Evolutionary conservation across 1,140 invertebrate genomes (phyloP), one percentile per base, ranked within the genome.

Genomic region (Forficula auricularia): DNA sequence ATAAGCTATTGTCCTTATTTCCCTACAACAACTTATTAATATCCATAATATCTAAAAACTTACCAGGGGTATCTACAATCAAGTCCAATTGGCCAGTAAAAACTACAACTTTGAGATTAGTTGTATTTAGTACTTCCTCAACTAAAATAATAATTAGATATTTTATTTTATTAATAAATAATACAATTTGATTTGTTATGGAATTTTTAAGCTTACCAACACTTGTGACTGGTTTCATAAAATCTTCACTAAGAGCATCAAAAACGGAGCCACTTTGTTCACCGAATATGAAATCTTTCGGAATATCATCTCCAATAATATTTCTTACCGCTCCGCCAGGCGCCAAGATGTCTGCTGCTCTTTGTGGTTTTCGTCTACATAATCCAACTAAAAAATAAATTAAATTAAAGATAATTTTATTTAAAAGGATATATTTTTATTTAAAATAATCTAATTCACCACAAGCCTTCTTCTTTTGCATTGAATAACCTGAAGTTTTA

Each of bases 221-320:
- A 35, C 75, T 54, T 9, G 74, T 71, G 18, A 81, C 82, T 10
- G 83, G 80, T 54, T 82, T 84, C 84, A 90, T 89, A 51, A 89
- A 89, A 54, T 89, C 85, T 14, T 47, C 70, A 13, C 42, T 47
- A 19, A 84, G 67, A 10, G 54, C 58, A 27, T 53, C 43, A 57
- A 86, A 87, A 0, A 88, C 82, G 0, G 43, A 18, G 3, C 48
- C 47, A 4, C 69, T 68, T 51, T 77, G 30, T 51, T 48, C 41
- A 52, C 38, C 55, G 50, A 54, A 39, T 36, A 40, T 38, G 34
- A 45, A 13, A 46, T 55, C n/a, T 2, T 27, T 14, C 4, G 35
- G 42, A 13, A 44, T 37, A 19, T 15, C 34, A 6, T 36, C 34
- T 1, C 13, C 42, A 0, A 44, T 14, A n/a, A 22, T 15, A 3